A percentile compares a stretch with the other conserved stretches of the same genome.
Conservation (phyloP, 2,797 vertebrate genomes). For the Spea hammondii region DNA sequence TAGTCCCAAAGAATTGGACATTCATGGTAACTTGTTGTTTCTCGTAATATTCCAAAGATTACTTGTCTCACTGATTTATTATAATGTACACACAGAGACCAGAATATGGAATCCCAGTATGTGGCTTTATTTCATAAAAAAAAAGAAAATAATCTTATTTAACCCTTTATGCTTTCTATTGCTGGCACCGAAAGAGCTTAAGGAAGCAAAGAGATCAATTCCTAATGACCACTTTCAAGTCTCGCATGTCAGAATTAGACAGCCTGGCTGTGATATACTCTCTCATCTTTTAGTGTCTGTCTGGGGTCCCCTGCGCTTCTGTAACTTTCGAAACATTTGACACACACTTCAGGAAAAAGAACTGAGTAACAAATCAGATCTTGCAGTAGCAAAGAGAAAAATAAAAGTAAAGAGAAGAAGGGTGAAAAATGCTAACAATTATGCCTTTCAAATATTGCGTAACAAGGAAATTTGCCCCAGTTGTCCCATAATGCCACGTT, state of each 20-base stretch:
- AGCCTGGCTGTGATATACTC: slow-evolving; percentile 7
- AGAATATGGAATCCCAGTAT: no score
- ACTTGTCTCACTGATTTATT: no score
- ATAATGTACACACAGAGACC: no score
- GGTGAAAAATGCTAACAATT: neutral
- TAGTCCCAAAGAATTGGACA: no score
- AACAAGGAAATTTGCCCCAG: slow-evolving; percentile 12
- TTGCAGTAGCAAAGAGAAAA: neutral
- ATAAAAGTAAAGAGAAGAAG: neutral
- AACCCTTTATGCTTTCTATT: no score
- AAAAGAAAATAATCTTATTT: no score
- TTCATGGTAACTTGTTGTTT: no score
- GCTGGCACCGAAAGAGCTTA: no score
- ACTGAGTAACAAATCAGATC: neutral
- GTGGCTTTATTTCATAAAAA: no score
- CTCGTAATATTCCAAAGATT: no score
- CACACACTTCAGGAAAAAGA: neutral
- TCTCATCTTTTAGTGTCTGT: neutral
- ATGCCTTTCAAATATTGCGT: neutral
- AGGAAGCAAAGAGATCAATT: neutral
- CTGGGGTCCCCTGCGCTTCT: neutral
- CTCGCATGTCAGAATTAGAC: slow-evolving; percentile 14
- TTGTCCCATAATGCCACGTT: neutral
- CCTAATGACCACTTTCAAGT: slow-evolving; percentile 18
- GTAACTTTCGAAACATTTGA: neutral